These are phyloP conservation scores for Chrysolina oricalcia DNA, from an alignment of 2,888 invertebrate genomes.

Conservation along the genomic window DNA sequence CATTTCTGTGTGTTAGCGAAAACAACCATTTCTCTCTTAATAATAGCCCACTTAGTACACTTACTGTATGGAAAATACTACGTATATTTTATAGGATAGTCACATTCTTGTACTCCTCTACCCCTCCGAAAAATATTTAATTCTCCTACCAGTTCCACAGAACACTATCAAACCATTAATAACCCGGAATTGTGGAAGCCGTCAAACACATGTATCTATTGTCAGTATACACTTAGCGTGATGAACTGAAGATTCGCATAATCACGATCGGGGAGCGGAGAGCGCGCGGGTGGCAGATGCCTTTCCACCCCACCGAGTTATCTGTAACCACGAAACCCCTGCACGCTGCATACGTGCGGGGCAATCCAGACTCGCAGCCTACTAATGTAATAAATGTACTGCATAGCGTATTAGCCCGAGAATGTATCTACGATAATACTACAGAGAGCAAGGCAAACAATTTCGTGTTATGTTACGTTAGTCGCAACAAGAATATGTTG, in stretches of 20 bases:
- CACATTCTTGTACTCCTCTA: no score
- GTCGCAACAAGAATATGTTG: no score
- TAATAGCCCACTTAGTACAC: no score
- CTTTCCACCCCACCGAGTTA: slow-evolving; percentile 57
- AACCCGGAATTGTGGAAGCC: neutral
- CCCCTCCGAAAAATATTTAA: no score
- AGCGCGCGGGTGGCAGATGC: slow-evolving; percentile 37
- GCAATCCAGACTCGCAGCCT: slow-evolving; percentile 61
- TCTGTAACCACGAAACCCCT: slow-evolving; percentile 59
- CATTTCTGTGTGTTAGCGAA: no score
- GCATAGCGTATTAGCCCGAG: slow-evolving; percentile 66
- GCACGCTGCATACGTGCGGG: slow-evolving; percentile 57
- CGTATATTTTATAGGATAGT: no score
- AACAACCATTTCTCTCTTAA: no score
- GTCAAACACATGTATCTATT: slow-evolving; percentile 1
- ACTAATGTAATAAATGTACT: slow-evolving; percentile 69
- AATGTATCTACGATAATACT: slow-evolving; percentile 61
- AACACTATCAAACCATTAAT: no score
- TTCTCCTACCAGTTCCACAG: no score
- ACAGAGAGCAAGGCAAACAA: slow-evolving; percentile 32
- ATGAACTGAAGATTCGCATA: slow-evolving; percentile 55
- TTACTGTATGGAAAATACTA: no score
- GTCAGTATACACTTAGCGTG: slow-evolving; percentile 37
- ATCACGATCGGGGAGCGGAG: slow-evolving; percentile 49
- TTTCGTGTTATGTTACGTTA: neutral